Base-by-base conservation (phyloP, 2,888 invertebrate species). In the Dinocampus coccinellae region DNA sequence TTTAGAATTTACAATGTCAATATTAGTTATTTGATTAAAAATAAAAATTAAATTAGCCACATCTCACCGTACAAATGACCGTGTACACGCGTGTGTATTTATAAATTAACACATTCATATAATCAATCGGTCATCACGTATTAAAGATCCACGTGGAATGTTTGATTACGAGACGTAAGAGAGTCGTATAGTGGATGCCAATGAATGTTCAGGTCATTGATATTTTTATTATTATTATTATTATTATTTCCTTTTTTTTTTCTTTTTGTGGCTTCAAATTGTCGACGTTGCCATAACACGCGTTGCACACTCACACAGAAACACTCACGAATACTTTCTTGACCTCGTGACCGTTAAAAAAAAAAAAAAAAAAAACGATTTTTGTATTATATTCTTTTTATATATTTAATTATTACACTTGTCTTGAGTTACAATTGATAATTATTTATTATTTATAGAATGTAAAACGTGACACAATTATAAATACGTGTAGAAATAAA, bases 161-260 rank as follows among this genome's bases (percentile, higher is more conserved):
- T 66, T 66, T 66, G 36, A 57, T 66, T 57, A 58, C 39, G 16
- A 57, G 55, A 66, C 66, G 57, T 24, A 57, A 66, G 66, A 57
- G 57, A 57, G 36, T 66, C 16, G 24, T 36, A 20, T 57, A 20
- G n/a, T 36, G 66, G 26, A 33, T 55, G 24, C 39, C 22, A 55
- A 66, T 65, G 34, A 34, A 66, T 42, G 55, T 57, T 36, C 66
- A 42, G 66, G 66, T 66, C 66, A 66, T 66, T 66, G 66, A 29
- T 55, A n/a, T n/a, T n/a, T n/a, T n/a, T n/a, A n/a, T n/a, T n/a
- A n/a, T n/a, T n/a, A n/a, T n/a, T n/a, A n/a, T n/a, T n/a, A n/a
- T n/a, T n/a, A n/a, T n/a, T n/a, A n/a, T n/a, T n/a, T n/a, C n/a
- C n/a, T n/a, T n/a, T n/a, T n/a, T n/a, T n/a, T n/a, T n/a, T n/a